phyloP scores from a whole-genome alignment of 2,888 invertebrate species.

The Andrena haemorrhoa region DNA sequence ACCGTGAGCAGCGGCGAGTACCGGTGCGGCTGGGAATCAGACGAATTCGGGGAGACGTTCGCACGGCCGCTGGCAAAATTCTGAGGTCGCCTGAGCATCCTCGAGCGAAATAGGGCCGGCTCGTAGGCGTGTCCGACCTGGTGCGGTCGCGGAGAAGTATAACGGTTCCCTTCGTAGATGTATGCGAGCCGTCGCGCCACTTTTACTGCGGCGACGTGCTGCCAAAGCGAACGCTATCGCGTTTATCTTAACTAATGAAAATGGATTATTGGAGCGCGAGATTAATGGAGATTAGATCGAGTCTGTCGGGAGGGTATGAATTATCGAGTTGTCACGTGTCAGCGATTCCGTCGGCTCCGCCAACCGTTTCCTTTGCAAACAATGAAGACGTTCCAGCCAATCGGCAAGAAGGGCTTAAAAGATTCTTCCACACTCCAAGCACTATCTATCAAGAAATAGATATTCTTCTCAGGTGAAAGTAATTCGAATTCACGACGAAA shows the following conservation, averaged over 20 bases:
- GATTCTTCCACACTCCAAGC: not conserved
- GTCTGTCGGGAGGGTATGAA: not conserved
- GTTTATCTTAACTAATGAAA: constrained; percentile 31
- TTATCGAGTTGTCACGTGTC: constrained; percentile 23
- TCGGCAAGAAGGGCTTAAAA: not conserved
- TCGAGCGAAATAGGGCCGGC: constrained; percentile 53
- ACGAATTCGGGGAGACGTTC: constrained; percentile 17
- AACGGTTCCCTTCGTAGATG: constrained; percentile 31
- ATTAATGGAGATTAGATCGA: constrained; percentile 20
- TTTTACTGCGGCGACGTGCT: constrained; percentile 10
- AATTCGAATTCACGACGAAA: too few species aligned
- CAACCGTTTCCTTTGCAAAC: not conserved
- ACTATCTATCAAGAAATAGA: not conserved
- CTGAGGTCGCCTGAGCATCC: constrained; percentile 32
- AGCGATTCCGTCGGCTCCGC: not conserved
- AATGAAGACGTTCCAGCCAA: not conserved
- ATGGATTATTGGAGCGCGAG: not conserved
- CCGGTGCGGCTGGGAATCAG: not conserved
- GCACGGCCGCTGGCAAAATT: constrained; percentile 33
- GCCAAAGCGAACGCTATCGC: constrained; percentile 14
- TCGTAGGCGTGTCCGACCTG: constrained; percentile 60
- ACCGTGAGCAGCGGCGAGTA: not conserved
- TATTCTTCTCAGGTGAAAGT: not conserved
- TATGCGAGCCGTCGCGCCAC: not conserved
- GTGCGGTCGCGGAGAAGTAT: constrained; percentile 23